phyloP scores from a whole-genome alignment of 2,113 vertebrate species.

The Pan paniscus region DNA sequence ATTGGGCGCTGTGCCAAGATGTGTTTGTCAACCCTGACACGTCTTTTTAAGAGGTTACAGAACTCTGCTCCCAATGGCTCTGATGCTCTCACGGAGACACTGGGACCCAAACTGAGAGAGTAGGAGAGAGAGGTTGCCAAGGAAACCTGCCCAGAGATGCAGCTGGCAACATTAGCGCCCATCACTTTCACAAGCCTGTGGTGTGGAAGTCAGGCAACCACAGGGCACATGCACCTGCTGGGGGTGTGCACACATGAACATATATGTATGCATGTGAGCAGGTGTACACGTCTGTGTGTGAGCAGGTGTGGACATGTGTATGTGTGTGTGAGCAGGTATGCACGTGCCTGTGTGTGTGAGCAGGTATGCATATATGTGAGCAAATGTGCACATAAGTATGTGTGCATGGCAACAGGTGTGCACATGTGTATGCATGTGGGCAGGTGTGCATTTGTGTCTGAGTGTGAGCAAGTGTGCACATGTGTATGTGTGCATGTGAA shows the following conservation, averaged over 20 bases:
- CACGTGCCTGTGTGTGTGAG: too few relatives aligned
- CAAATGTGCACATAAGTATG: rapidly evolving
- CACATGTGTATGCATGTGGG: neutral
- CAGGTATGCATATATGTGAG: too few relatives aligned
- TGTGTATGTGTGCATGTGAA: rapidly evolving
- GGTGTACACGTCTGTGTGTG: neutral
- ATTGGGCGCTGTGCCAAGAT: rapidly evolving
- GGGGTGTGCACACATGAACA: neutral
- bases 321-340: too few relatives aligned
- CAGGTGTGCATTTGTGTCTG: too few relatives aligned
- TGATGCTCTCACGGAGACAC: rapidly evolving
- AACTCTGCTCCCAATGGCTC: neutral
- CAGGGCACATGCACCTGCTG: neutral
- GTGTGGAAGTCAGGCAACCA: rapidly evolving
- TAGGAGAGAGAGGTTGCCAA: neutral
- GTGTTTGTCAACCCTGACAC: rapidly evolving
- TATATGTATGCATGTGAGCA: neutral
- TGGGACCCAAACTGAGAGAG: rapidly evolving
- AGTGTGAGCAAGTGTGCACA: too few relatives aligned
- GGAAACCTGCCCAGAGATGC: neutral
- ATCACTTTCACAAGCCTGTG: rapidly evolving
- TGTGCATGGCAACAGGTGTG: too few relatives aligned
- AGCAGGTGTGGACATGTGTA: too few relatives aligned
- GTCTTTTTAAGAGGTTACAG: neutral
- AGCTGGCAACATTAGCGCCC: rapidly evolving